Conservation (phyloP, 2,888 invertebrate species). For the Pristionchus maxplancki region DNA sequence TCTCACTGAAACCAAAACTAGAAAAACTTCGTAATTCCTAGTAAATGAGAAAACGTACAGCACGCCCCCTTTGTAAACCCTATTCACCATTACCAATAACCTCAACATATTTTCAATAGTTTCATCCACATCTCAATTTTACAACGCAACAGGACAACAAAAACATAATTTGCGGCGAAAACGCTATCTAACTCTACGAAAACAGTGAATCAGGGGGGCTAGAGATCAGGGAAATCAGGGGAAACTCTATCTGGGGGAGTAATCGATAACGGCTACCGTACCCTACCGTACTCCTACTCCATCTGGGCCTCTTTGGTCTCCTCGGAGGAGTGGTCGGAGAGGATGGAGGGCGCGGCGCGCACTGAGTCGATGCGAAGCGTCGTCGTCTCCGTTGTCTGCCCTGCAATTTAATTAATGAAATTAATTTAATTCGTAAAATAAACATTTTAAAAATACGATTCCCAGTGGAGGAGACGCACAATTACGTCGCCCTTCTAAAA, state of each 20-base stretch:
- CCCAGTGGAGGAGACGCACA: too few species aligned
- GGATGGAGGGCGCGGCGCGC: constrained; percentile 53
- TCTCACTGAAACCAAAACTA: not conserved
- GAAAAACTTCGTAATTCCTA: too few species aligned
- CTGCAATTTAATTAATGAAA: constrained; percentile 60
- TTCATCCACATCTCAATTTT: constrained; percentile 6
- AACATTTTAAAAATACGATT: too few species aligned
- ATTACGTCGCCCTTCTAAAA: too few species aligned
- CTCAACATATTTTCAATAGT: not conserved
- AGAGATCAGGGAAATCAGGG: not conserved
- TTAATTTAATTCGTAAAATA: not conserved
- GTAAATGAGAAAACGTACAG: too few species aligned
- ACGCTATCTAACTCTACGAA: not conserved
- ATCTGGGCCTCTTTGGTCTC: constrained; percentile 49
- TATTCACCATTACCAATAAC: not conserved
- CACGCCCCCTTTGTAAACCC: too few species aligned
- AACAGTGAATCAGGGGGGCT: not conserved
- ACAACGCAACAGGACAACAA: not conserved
- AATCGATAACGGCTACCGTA: not conserved
- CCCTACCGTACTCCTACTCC: not conserved
- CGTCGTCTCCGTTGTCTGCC: constrained; percentile 70
- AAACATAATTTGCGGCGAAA: not conserved
- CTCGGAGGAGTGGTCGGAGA: constrained; percentile 29
- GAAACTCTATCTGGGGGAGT: not conserved
- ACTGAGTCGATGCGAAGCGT: constrained; percentile 72